A percentile compares a stretch with the other conserved stretches of the same genome.
These are phyloP conservation scores for Saturnia pavonia DNA, from an alignment of 2,888 invertebrate genomes.

Conservation along the genomic window DNA sequence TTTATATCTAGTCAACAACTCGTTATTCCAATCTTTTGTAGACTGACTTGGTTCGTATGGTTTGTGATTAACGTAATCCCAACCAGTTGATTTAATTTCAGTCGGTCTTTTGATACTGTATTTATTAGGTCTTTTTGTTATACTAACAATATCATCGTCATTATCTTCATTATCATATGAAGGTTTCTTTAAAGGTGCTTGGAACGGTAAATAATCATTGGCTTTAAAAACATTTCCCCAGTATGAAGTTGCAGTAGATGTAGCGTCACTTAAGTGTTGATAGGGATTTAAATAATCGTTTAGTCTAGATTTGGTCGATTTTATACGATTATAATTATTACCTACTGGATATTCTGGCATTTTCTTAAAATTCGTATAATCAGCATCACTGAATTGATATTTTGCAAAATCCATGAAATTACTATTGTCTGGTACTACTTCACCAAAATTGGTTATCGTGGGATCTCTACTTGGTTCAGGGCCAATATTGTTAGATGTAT, in stretches of 20 bases:
- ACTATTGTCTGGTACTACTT: constrained; percentile 63
- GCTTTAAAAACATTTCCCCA: constrained; percentile 67
- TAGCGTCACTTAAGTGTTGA: constrained; percentile 53
- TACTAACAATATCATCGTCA: constrained; percentile 61
- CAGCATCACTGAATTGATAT: constrained; percentile 55
- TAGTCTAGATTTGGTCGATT: constrained; percentile 52
- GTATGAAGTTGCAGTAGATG: constrained; percentile 53
- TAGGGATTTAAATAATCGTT: constrained; percentile 57
- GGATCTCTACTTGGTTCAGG: constrained; percentile 54
- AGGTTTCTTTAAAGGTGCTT: constrained; percentile 52
- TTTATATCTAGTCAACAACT: constrained; percentile 61
- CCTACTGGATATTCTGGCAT: constrained; percentile 54
- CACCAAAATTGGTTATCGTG: constrained; percentile 51
- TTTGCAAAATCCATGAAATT: constrained; percentile 55
- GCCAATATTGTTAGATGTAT: constrained; percentile 62
- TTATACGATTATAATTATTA: constrained; percentile 46
- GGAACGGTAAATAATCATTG: constrained; percentile 52
- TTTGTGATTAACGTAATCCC: constrained; percentile 47
- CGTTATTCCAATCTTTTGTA: constrained; percentile 60
- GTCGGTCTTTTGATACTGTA: constrained; percentile 46
- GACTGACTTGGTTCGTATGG: constrained; percentile 52
- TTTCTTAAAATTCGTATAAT: constrained; percentile 58
- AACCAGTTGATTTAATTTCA: constrained; percentile 53
- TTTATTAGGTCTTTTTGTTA: constrained; percentile 62
- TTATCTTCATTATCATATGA: constrained; percentile 47